phyloP scores from a whole-genome alignment of 2,113 vertebrate genomes.

The Tamias sibiricus region DNA sequence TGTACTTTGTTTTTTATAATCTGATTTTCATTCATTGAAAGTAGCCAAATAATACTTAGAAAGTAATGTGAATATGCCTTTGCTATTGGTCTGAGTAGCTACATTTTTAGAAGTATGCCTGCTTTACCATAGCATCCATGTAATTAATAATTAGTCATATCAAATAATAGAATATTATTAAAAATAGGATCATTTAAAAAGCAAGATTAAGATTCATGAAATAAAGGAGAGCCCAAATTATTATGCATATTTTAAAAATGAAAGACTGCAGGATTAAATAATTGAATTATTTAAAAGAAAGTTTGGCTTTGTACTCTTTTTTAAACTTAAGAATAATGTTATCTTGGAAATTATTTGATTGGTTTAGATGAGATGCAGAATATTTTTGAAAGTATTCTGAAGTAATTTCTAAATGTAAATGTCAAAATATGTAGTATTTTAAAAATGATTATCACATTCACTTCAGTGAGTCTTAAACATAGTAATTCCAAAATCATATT shows the following conservation, averaged over 20 bases:
- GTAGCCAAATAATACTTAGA: background rate
- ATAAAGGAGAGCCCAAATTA: slow-evolving; percentile 15
- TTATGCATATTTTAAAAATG: slow-evolving; percentile 27
- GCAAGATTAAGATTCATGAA: background rate
- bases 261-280: background rate
- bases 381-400: slow-evolving; percentile 22
- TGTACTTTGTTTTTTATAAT: slow-evolving; percentile 41
- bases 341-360: slow-evolving; percentile 39
- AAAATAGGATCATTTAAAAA: slow-evolving; percentile 42
- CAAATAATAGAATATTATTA: background rate
- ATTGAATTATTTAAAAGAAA: background rate
- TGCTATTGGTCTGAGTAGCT: background rate
- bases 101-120: background rate
- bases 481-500: slow-evolving; percentile 47
- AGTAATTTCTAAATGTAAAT: slow-evolving; percentile 1
- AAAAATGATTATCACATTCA: slow-evolving; percentile 40
- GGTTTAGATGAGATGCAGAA: background rate
- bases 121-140: background rate
- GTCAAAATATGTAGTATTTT: slow-evolving; percentile 36
- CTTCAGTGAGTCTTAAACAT: background rate
- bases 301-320: background rate
- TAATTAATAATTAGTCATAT: slow-evolving; percentile 13
- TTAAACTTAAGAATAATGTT: slow-evolving; percentile 29
- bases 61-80: background rate
- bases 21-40: slow-evolving; percentile 34